Base-by-base conservation (phyloP, 2,888 invertebrate genomes). In the Mesorhabditis spiculigera region DNA sequence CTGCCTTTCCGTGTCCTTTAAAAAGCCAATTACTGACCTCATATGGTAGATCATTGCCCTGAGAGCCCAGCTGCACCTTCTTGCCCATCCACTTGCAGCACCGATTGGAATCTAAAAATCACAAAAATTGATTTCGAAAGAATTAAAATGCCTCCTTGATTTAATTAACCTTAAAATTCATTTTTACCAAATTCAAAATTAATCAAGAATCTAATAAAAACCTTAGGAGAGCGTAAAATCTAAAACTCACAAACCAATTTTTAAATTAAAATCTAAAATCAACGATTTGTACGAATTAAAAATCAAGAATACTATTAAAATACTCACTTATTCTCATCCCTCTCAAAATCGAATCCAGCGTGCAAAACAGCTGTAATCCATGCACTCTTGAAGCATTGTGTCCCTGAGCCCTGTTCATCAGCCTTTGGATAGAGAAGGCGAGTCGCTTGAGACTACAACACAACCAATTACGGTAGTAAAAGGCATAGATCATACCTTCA, bases 361-460 rank as follows among this genome's bases (percentile, higher is more conserved):
- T 90, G 89, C 28, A 90, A 84, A 13, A 89, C 87, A 5, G 86
- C 84, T 10, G 86, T 81, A 68, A 89, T 82, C 89, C 89, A 89
- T 0, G 89, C 88, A 6, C 88, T 86, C 80, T 89, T 90, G 83
- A 89, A 89, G 80, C 89, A 89, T 78, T 90, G 87, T 45, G 86
- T 87, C 82, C 84, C 74, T 5, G 85, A 71, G 5, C 85, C 68
- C 58, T 82, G 82, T 8, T 78, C 79, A 67, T 83, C 79, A 5
- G 85, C 83, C 45, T 81, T 75, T 10, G 81, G 79, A 65, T 83
- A 85, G 64, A 79, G 67, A 5, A 69, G 10, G 13, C 75, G 74
- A 43, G 72, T 74, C 3, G 74, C 69, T n/a, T 76, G 72, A 45
- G 71, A 72, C 74, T 77, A 44, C 4, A 68, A 50, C n/a, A n/a